phyloP scores from a whole-genome alignment of 2,113 vertebrate genomes.

The Protobothrops flavoviridis region DNA sequence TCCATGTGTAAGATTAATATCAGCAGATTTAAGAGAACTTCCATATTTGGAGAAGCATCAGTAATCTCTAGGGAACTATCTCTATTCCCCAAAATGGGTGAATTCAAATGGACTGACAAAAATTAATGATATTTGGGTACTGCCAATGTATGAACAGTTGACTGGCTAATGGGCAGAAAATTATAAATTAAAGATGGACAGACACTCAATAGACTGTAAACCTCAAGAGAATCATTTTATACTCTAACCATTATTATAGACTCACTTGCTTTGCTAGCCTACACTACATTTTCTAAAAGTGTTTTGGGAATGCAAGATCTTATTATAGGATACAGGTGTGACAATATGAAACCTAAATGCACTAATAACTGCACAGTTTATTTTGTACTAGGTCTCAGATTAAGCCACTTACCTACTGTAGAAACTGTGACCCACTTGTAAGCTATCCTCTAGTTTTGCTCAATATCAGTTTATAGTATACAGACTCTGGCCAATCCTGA shows the following conservation, averaged over 20 bases:
- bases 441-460: slow-evolving; percentile 16
- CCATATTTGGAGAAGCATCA: neutral
- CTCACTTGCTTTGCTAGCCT: neutral
- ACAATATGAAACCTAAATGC: neutral
- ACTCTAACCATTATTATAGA: neutral
- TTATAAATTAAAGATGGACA: neutral
- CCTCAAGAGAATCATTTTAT: neutral
- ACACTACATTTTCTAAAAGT: neutral
- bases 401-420: neutral
- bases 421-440: neutral
- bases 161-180: neutral
- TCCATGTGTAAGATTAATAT: neutral
- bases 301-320: neutral
- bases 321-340: slow-evolving; percentile 1
- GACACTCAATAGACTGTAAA: neutral
- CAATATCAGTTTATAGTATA: neutral
- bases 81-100: neutral
- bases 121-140: neutral
- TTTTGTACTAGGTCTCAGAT: neutral
- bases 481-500: neutral
- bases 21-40: neutral
- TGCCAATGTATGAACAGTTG: neutral
- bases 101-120: neutral
- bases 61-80: neutral
- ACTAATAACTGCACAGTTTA: neutral